A percentile compares a stretch with the other conserved stretches of the same genome.
Conservation (phyloP, 1,140 invertebrate species). For the Drosophila trapezifrons region DNA sequence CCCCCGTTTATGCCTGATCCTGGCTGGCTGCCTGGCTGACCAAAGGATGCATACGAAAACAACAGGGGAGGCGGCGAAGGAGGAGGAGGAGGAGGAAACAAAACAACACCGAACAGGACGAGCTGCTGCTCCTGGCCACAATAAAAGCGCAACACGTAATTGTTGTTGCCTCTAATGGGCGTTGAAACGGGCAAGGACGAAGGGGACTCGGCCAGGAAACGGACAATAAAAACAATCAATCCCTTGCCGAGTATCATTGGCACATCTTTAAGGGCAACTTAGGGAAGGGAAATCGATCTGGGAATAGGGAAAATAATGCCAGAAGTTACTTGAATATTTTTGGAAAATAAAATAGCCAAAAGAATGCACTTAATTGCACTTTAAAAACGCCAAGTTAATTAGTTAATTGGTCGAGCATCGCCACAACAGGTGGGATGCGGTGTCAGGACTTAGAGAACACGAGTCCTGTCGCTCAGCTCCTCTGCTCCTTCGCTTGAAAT, state of each 20-base stretch:
- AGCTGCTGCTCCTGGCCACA: conserved; percentile 30
- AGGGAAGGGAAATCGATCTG: not conserved
- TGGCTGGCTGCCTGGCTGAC: not conserved
- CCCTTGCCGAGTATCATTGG: not conserved
- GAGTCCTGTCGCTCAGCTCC: too few relatives aligned
- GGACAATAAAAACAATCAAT: conserved; percentile 30
- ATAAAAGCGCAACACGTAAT: conserved; percentile 79
- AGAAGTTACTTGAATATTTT: too few relatives aligned
- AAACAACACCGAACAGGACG: conserved; percentile 1
- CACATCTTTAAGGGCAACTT: not conserved
- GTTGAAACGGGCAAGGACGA: not conserved
- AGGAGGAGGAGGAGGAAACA: not conserved
- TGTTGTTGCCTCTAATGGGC: conserved; percentile 51
- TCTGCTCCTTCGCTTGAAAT: too few relatives aligned
- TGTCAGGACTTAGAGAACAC: too few relatives aligned
- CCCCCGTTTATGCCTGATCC: too few relatives aligned
- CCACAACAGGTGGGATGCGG: too few relatives aligned
- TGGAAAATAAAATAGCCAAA: too few relatives aligned
- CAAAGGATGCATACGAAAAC: conserved; percentile 36
- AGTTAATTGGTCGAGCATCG: too few relatives aligned
- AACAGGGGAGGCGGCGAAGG: not conserved
- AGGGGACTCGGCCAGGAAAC: conserved; percentile 4
- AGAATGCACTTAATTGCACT: too few relatives aligned
- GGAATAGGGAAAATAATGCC: too few relatives aligned
- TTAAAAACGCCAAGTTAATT: too few relatives aligned